Base-by-base conservation (phyloP, 1,140 invertebrate genomes). In the Linepithema humile region DNA sequence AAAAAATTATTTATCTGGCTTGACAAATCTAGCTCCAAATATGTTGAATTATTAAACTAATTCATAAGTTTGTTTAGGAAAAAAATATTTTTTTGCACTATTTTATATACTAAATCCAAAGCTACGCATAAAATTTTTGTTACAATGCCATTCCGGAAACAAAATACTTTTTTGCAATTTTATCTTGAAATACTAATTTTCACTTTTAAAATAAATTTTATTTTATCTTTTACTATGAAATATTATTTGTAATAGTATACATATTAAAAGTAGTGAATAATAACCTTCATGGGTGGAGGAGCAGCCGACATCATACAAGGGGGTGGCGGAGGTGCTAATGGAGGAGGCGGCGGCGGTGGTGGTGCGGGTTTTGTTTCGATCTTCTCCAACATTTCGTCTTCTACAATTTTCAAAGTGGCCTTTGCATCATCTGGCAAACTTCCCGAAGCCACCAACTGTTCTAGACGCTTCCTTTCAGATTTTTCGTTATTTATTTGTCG, bases 391-490 rank as follows among this genome's bases (percentile, higher is more conserved):
- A 94, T 29, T 80, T 95, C 90, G 82, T 95, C 91, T 85, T 95
- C 84, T 85, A 95, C 90, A 94, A 95, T 95, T 94, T 91, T 96
- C 69, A 94, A 94, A 90, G 94, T 95, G 89, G 90, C 97, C 95
- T 99, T 99, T 0, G 98, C 97, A 93, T 99, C 98, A 94, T 99
- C 98, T 48, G 98, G 98, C 90, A 99, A 96, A 94, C 97, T 98
- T 55, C 97, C 98, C 89, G 97, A 97, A 69, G 96, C 97, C 20
- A 98, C 97, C 67, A 98, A 95, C 87, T 97, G 96, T 93, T 98
- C 98, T 70, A 98, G 95, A 57, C 98, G 96, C 70, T 96, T 95
- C 80, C 97, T 95, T 92, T 98, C 98, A 23, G 96, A 96, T 87
- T 98, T 96, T 92, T 98, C 98, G 90, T 96, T 97, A 55, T 96